These are phyloP conservation scores for Euphonia xanthogaster DNA, from an alignment of 2,797 vertebrate species.

Conservation along the genomic window DNA sequence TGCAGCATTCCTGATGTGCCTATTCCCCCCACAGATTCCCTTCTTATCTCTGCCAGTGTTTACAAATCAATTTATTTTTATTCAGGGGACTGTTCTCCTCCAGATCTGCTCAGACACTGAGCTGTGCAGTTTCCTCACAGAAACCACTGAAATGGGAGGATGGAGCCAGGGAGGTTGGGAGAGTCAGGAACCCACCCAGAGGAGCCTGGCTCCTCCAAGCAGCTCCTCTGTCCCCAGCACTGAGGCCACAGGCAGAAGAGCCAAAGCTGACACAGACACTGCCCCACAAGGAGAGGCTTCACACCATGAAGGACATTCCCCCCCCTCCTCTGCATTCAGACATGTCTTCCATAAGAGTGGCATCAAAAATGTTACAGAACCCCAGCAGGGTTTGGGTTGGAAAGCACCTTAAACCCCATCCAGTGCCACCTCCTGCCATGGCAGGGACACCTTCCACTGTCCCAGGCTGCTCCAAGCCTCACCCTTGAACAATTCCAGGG, in stretches of 20 bases:
- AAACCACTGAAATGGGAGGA: neutral
- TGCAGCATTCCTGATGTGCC: neutral
- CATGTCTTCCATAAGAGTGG: neutral
- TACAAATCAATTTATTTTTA: neutral
- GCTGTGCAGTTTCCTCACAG: neutral
- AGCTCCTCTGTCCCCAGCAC: neutral
- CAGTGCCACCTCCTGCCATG: neutral
- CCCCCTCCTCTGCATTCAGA: neutral
- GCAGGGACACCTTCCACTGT: neutral
- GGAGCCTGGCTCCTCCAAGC: neutral
- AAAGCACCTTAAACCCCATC: neutral
- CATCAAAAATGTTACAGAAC: neutral
- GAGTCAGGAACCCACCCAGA: neutral
- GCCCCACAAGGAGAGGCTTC: neutral
- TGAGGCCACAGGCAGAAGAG: neutral
- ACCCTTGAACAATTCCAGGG: fast-evolving
- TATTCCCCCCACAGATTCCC: neutral
- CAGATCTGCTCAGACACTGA: neutral
- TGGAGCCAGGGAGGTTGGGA: neutral
- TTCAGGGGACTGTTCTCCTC: neutral
- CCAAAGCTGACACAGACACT: neutral
- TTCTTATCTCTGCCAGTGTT: neutral
- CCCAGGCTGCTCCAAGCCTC: neutral
- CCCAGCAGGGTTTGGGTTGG: neutral
- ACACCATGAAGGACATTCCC: neutral